Conservation (phyloP, 2,113 vertebrate species). For the Capreolus pygargus region DNA sequence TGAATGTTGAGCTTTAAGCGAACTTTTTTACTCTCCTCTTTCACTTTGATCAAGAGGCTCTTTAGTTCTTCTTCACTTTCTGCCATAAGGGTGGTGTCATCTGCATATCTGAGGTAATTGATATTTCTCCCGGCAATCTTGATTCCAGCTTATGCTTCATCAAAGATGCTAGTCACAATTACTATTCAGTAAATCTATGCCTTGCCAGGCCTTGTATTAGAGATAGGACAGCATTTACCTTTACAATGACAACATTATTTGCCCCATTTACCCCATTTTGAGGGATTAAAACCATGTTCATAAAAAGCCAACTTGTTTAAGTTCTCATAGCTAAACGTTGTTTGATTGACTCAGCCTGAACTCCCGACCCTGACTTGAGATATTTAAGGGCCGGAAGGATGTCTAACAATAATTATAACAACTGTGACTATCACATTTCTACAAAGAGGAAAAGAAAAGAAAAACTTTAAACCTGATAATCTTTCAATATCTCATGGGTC, state of each 20-base stretch:
- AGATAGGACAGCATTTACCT: background rate
- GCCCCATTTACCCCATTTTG: background rate
- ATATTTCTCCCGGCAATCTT: background rate
- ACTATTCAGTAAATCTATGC: background rate
- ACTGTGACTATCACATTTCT: background rate
- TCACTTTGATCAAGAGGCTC: background rate
- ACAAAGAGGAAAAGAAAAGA: background rate
- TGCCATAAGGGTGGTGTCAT: background rate
- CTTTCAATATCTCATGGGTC: background rate
- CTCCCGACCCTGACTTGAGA: background rate
- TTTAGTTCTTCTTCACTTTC: background rate
- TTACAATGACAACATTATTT: background rate
- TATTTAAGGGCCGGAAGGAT: background rate
- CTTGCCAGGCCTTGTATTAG: background rate
- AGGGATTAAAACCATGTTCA: background rate
- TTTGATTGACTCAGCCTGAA: background rate
- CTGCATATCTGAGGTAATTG: background rate
- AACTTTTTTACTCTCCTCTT: background rate
- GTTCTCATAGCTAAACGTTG: background rate
- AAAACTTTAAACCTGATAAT: background rate
- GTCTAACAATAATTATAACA: background rate
- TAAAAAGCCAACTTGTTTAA: no score
- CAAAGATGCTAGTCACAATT: background rate
- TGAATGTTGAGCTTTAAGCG: background rate
- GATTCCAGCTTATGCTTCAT: background rate